phyloP scores from a whole-genome alignment of 2,888 invertebrate species.

The Odontocerum albicorne region DNA sequence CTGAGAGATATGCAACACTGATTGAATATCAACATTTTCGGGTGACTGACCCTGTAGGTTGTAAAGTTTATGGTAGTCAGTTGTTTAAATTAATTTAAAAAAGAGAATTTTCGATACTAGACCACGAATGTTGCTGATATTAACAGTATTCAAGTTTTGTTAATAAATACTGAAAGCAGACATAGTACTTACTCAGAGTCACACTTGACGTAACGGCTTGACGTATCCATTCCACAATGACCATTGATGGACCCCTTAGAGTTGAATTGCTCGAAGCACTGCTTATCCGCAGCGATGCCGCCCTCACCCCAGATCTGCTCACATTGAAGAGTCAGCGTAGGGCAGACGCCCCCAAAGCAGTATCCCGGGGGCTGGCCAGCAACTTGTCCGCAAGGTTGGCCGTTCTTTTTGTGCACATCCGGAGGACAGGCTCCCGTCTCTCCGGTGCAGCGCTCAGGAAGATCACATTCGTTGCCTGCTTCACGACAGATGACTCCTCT shows the following conservation, averaged over 20 bases:
- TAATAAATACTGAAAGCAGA: neutral
- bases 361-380: constrained; percentile 71
- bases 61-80: too few species aligned
- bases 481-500: constrained; percentile 83
- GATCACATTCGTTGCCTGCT: constrained; percentile 89
- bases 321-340: constrained; percentile 86
- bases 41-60: too few species aligned
- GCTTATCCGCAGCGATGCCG: constrained; percentile 76
- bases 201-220: constrained; percentile 82
- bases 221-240: constrained; percentile 85
- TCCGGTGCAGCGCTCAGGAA: constrained; percentile 93
- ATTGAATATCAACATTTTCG: too few species aligned
- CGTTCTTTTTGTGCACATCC: constrained; percentile 92
- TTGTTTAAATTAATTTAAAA: too few species aligned
- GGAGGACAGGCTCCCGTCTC: constrained; percentile 85
- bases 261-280: constrained; percentile 95
- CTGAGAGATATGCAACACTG: too few species aligned
- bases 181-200: constrained; percentile 71
- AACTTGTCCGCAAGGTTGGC: constrained; percentile 86
- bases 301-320: constrained; percentile 92
- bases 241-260: constrained; percentile 94
- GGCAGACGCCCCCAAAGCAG: constrained; percentile 92
- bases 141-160: too few species aligned
- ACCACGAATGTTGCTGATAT: too few species aligned
- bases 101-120: too few species aligned